Evolutionary conservation across 2,888 invertebrate species (phyloP).

Genomic region (Ophion ellenae): DNA sequence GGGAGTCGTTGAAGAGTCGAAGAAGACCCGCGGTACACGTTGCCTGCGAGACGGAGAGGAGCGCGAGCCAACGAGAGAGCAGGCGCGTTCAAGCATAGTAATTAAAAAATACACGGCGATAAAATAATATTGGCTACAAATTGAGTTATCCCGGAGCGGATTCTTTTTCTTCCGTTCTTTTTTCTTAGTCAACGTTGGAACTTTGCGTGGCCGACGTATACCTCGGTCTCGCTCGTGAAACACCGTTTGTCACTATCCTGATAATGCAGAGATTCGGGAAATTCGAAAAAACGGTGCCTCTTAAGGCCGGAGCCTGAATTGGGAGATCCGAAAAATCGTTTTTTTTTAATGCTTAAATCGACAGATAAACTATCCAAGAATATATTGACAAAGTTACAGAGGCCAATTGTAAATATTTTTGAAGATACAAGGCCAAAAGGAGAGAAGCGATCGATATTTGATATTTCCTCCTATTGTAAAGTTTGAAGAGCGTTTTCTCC

Average conservation of each 20-base stretch:
- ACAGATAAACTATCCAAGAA: too few species aligned
- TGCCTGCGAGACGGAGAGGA: constrained; percentile 20
- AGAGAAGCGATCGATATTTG: too few species aligned
- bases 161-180: constrained; percentile 21
- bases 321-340: too few species aligned
- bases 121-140: constrained; percentile 83
- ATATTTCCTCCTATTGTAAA: too few species aligned
- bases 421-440: too few species aligned
- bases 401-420: too few species aligned
- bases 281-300: too few species aligned
- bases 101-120: constrained; percentile 82
- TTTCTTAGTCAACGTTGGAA: constrained; percentile 42
- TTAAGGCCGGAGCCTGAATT: too few species aligned
- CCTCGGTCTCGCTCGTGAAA: background rate
- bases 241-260: background rate
- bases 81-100: constrained; percentile 79
- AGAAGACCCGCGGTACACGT: constrained; percentile 30
- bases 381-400: too few species aligned
- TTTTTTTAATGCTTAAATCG: too few species aligned
- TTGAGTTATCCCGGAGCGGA: constrained; percentile 73
- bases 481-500: too few species aligned
- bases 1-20: constrained; percentile 56
- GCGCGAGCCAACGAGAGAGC: constrained; percentile 39
- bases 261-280: background rate
- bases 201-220: constrained; percentile 3